Evolutionary conservation across 2,888 invertebrate species (phyloP).

Genomic region (Deilephila porcellus): DNA sequence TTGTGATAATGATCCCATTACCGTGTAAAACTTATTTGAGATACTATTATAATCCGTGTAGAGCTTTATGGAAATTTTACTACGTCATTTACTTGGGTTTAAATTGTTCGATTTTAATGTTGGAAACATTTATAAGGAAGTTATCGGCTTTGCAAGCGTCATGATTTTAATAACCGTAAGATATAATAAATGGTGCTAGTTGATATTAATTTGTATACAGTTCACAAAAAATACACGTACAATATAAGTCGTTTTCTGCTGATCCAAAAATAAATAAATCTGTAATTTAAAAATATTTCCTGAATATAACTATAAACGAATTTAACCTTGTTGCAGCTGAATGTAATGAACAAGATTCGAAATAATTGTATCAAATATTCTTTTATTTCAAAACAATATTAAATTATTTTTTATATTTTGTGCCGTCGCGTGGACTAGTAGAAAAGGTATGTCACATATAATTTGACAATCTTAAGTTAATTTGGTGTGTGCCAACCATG

Average conservation of each 20-base stretch:
- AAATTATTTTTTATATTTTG: background rate
- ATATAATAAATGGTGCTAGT: background rate
- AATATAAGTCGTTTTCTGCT: background rate
- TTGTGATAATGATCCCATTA: constrained; percentile 2
- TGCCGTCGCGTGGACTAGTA: background rate
- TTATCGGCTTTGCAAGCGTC: constrained; percentile 15
- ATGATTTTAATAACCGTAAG: constrained; percentile 4
- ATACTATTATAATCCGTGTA: background rate
- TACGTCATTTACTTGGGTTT: constrained; percentile 21
- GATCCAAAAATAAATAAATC: background rate
- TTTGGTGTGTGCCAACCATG: background rate
- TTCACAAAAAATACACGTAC: background rate
- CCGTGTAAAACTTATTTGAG: background rate
- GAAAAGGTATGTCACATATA: background rate
- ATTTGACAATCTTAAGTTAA: constrained; percentile 3
- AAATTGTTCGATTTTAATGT: constrained; percentile 13
- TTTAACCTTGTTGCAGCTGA: background rate
- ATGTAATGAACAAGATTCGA: too few relatives aligned
- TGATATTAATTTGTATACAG: background rate
- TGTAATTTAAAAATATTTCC: background rate
- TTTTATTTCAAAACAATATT: background rate
- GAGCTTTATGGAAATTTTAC: constrained; percentile 17
- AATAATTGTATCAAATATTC: too few relatives aligned
- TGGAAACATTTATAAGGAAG: constrained; percentile 23
- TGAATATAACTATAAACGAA: constrained; percentile 2